phyloP scores from a whole-genome alignment of 2,797 vertebrate species.

The Mormyrus hasselquistii region DNA sequence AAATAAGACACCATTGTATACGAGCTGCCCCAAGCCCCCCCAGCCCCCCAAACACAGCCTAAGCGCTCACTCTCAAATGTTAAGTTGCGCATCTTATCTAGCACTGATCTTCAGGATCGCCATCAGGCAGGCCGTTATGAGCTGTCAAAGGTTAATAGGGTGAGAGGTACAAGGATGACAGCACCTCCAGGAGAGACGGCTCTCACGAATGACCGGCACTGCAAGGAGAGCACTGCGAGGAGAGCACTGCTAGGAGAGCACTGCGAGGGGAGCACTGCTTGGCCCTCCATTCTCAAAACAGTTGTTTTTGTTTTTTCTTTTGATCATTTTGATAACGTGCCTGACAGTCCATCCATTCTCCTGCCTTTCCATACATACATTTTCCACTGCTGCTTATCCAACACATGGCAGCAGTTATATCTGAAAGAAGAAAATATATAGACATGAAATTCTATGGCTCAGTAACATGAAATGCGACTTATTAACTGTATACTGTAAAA shows the following conservation, averaged over 20 bases:
- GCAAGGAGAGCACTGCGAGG: neutral
- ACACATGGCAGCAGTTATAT: neutral
- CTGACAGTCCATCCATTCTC: neutral
- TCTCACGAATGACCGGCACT: neutral
- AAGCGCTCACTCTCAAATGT: constrained; percentile 19
- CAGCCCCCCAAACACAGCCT: neutral
- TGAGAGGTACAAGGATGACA: neutral
- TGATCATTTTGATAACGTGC: neutral
- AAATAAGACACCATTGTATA: constrained; percentile 44
- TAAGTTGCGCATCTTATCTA: constrained; percentile 23
- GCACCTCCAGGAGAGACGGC: neutral
- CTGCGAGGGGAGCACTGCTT: neutral
- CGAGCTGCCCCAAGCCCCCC: constrained; percentile 15
- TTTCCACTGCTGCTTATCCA: neutral
- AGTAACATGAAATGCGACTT: neutral
- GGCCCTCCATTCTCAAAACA: neutral
- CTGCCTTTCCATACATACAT: neutral
- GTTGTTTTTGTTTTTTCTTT: neutral
- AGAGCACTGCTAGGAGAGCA: neutral
- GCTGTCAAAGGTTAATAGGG: constrained; percentile 27
- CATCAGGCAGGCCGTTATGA: constrained; percentile 19
- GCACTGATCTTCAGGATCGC: constrained; percentile 11
- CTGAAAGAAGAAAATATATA: neutral
- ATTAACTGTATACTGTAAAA: neutral
- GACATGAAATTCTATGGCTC: neutral